These are phyloP conservation scores for Anagyrus pseudococci DNA, from an alignment of 2,888 invertebrate genomes.

Conservation along the genomic window DNA sequence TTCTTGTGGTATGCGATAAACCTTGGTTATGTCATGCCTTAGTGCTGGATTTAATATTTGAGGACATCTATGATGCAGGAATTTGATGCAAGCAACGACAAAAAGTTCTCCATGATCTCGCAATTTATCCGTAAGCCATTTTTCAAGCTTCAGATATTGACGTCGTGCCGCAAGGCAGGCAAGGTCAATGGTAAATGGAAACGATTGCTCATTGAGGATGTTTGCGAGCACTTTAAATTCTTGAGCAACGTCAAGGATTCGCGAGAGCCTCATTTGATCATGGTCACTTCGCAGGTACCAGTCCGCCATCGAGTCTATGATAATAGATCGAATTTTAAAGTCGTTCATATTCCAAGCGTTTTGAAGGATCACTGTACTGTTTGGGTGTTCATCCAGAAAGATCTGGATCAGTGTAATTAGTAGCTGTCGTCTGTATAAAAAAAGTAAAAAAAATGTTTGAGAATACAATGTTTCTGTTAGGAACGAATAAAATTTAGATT, in stretches of 20 bases:
- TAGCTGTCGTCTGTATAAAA: slow-evolving; percentile 79
- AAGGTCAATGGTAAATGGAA: slow-evolving; percentile 94
- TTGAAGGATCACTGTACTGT: slow-evolving; percentile 94
- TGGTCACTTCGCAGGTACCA: slow-evolving; percentile 93
- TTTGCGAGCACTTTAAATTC: slow-evolving; percentile 91
- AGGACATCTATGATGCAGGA: slow-evolving; percentile 87
- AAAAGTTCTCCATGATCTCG: slow-evolving; percentile 94
- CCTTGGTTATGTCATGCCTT: slow-evolving; percentile 83
- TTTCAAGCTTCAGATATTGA: slow-evolving; percentile 96
- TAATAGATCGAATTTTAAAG: slow-evolving; percentile 75
- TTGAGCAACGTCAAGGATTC: slow-evolving; percentile 96
- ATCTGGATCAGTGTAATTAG: slow-evolving; percentile 88
- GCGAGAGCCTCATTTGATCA: slow-evolving; percentile 90
- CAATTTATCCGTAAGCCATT: slow-evolving; percentile 98
- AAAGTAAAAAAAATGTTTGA: neutral
- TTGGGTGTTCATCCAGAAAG: slow-evolving; percentile 94
- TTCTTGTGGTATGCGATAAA: slow-evolving; percentile 87
- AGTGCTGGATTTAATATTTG: slow-evolving; percentile 79
- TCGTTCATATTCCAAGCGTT: slow-evolving; percentile 93
- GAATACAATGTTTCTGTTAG: too few species aligned
- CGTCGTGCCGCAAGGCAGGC: slow-evolving; percentile 96
- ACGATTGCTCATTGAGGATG: slow-evolving; percentile 88
- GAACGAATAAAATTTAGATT: neutral
- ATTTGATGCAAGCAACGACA: slow-evolving; percentile 84
- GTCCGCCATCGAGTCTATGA: slow-evolving; percentile 97